These are phyloP conservation scores for Plectus sambesii DNA, from an alignment of 1,140 invertebrate species.

Conservation along the genomic window DNA sequence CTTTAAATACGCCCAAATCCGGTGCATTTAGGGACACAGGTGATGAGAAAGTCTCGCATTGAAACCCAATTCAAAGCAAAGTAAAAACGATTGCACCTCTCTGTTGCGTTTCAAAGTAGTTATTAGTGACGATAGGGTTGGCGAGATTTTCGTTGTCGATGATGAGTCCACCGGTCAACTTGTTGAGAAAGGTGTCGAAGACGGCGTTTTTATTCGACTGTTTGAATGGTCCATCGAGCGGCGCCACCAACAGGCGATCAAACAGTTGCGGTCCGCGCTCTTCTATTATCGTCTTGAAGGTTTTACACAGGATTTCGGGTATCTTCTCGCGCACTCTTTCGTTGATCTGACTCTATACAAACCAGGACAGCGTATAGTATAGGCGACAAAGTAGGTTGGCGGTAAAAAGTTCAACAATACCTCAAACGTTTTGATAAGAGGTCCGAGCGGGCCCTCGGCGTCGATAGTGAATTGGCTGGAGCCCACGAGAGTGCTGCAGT, in stretches of 20 bases:
- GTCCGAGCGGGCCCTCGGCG: slow-evolving; percentile 36
- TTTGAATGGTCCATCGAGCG: background rate
- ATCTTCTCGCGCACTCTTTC: slow-evolving; percentile 38
- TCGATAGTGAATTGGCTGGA: slow-evolving; percentile 38
- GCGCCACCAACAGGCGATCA: slow-evolving; percentile 13
- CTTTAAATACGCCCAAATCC: too few species aligned
- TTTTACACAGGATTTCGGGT: slow-evolving; percentile 34
- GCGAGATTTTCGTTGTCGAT: slow-evolving; percentile 39
- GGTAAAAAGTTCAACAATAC: slow-evolving; percentile 10
- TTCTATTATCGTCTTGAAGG: slow-evolving; percentile 37
- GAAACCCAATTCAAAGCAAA: too few species aligned
- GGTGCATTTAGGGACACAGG: too few species aligned
- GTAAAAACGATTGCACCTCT: too few species aligned
- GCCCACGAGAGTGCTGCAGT: slow-evolving; percentile 34
- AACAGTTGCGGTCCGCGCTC: slow-evolving; percentile 40
- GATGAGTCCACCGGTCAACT: slow-evolving; percentile 37
- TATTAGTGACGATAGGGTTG: slow-evolving; percentile 37
- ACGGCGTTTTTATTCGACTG: too few species aligned
- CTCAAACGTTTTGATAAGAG: slow-evolving; percentile 40
- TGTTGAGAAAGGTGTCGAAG: slow-evolving; percentile 34
- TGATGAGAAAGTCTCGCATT: too few species aligned
- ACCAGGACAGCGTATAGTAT: slow-evolving; percentile 1
- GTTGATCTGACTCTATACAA: slow-evolving; percentile 37
- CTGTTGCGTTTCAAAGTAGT: slow-evolving; percentile 45
- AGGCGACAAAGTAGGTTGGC: slow-evolving; percentile 1